These are phyloP conservation scores for Thecophora atra DNA, from an alignment of 2,888 invertebrate species.

Conservation along the genomic window DNA sequence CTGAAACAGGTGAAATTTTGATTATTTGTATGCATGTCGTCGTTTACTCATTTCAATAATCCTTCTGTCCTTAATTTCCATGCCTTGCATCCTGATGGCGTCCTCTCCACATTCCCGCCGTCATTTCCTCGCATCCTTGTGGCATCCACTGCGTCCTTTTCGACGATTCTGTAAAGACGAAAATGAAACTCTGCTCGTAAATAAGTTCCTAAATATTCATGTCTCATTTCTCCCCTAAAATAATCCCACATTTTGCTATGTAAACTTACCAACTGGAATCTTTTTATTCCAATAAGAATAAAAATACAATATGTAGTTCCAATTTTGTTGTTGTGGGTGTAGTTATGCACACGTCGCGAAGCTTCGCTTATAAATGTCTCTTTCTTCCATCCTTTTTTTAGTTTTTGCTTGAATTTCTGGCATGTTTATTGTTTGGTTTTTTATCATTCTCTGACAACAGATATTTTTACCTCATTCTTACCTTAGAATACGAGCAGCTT, in stretches of 20 bases:
- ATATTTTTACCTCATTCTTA: not conserved
- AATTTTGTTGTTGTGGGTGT: no score
- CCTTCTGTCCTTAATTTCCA: no score
- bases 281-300: no score
- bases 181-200: not conserved
- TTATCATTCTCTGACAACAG: no score
- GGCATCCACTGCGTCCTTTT: not conserved
- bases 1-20: no score
- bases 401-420: no score
- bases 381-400: not conserved
- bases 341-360: no score
- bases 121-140: no score
- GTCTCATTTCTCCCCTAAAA: not conserved
- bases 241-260: not conserved
- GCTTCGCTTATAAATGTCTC: not conserved
- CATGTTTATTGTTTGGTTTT: no score
- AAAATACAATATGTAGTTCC: no score
- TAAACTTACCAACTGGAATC: not conserved
- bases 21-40: no score
- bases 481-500: not conserved
- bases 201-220: conserved; percentile 4
- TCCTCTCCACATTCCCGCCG: not conserved
- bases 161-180: not conserved
- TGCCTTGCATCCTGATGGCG: not conserved
- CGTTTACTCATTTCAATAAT: no score